Base-by-base conservation (phyloP, 2,113 vertebrate genomes). In the Fulica atra region DNA sequence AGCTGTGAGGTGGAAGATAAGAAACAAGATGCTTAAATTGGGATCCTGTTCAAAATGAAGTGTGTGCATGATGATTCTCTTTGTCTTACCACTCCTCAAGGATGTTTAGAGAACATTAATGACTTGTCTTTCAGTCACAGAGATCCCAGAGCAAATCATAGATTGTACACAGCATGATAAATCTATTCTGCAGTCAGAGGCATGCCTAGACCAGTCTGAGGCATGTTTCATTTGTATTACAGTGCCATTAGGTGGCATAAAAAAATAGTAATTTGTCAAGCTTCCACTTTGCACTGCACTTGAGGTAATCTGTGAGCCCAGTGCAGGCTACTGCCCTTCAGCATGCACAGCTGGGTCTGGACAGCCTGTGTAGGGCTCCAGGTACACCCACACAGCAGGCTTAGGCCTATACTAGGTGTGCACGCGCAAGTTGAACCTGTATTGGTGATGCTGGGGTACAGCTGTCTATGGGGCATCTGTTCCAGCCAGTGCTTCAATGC, bases 81-180 rank as follows among this genome's bases (percentile, higher is more conserved):
- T 96, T 95, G 93, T 95, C 70, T 96, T 94, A 86, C 33, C 29
- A 6, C 35, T 94, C 81, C 68, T 94, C 0, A 21, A 95, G 89
- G 89, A 84, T 91, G 87, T 84, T 97, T 95, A 71, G 86, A 93
- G 77, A 84, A 76, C 5, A 0, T 79, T 81, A 95, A 91, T 85
- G 86, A 85, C 84, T 95, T 89, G 46, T 74, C 85, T 96, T 74
- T 81, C 72, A 68, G 36, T 92, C 5, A 0, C 57, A 92, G 86
- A 93, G 77, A 92, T 96, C 90, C 86, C 64, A 44, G 95, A 95
- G 86, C 82, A 94, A 92, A 78, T 24, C 11, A 5, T 72, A 64
- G 89, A 42, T 60, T 81, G 80, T 79, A 74, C 63, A 25, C 35
- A 31, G 81, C n/a, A 56, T 79, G 91, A 69, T 61, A 87, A 87